Percentiles rank a stretch among this genome's conserved stretches.
Evolutionary conservation across 2,113 vertebrate species (phyloP).

Genomic region (Hemibates koningsi): DNA sequence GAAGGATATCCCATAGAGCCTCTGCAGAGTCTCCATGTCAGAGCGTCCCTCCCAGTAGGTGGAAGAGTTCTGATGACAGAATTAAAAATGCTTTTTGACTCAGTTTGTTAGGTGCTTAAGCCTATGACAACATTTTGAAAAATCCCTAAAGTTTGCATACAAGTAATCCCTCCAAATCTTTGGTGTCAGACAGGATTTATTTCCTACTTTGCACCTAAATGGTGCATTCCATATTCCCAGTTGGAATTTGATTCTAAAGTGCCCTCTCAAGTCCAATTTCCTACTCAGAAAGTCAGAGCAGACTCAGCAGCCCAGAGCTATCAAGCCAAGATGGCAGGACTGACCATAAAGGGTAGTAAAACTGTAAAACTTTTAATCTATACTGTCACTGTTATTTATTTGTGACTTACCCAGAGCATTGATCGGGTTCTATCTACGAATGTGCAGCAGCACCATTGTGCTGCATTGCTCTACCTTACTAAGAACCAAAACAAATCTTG

Average conservation of each 20-base stretch:
- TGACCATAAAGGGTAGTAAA: not conserved
- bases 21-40: slow-evolving; percentile 94
- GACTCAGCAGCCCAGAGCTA: not conserved
- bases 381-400: not conserved
- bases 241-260: not conserved
- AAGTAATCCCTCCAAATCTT: not conserved
- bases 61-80: slow-evolving; percentile 83
- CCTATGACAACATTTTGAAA: not conserved
- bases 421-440: not conserved
- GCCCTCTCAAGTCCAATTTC: not conserved
- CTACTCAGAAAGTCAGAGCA: not conserved
- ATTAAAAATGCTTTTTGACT: not conserved
- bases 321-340: not conserved
- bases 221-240: not conserved
- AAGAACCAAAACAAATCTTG: not conserved
- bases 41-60: slow-evolving; percentile 98
- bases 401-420: not conserved
- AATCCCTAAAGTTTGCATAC: not conserved
- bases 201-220: not conserved
- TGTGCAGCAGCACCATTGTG: not conserved
- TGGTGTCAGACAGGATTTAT: not conserved
- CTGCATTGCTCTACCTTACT: not conserved
- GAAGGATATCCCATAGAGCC: slow-evolving; percentile 96
- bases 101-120: not conserved
- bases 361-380: not conserved